phyloP scores from a whole-genome alignment of 2,797 vertebrate species.

The Chromobotia macracanthus region DNA sequence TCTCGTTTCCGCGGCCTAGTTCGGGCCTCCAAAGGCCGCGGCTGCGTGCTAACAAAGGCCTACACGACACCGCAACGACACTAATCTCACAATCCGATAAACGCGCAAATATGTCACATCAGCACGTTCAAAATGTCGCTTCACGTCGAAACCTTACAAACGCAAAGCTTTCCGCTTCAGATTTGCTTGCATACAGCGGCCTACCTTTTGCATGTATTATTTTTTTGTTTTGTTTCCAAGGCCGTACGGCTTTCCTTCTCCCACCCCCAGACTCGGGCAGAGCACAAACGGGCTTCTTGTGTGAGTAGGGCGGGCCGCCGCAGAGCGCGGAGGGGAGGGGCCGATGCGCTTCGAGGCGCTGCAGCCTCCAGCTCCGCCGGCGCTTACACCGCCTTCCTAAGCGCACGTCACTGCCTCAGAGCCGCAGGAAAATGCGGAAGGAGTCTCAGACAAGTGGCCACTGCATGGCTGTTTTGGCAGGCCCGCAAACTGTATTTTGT shows the following conservation, averaged over 20 bases:
- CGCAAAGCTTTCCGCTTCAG: not conserved
- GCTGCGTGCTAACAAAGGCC: constrained; percentile 56
- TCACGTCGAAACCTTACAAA: too few relatives aligned
- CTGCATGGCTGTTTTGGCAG: constrained; percentile 37
- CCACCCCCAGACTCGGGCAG: constrained; percentile 63
- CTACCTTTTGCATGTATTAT: constrained; percentile 56
- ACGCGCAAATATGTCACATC: not conserved
- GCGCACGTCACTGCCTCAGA: constrained; percentile 81
- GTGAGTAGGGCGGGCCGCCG: constrained; percentile 76
- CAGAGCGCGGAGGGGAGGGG: constrained; percentile 78
- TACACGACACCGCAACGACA: constrained; percentile 1
- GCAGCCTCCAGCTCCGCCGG: constrained; percentile 77
- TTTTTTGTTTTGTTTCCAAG: constrained; percentile 48
- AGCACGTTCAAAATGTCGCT: not conserved
- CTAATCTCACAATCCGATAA: constrained; percentile 26
- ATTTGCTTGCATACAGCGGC: constrained; percentile 54
- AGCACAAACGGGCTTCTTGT: constrained; percentile 67
- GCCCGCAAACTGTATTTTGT: constrained; percentile 33
- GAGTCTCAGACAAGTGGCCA: constrained; percentile 60
- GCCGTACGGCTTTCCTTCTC: constrained; percentile 54
- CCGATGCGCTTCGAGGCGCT: constrained; percentile 74
- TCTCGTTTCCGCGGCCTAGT: constrained; percentile 40
- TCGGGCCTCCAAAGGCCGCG: constrained; percentile 53
- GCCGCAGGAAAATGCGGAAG: constrained; percentile 83
- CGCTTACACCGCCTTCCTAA: constrained; percentile 76